Conservation (phyloP, 2,113 vertebrate genomes). For the Lepisosteus oculatus region DNA sequence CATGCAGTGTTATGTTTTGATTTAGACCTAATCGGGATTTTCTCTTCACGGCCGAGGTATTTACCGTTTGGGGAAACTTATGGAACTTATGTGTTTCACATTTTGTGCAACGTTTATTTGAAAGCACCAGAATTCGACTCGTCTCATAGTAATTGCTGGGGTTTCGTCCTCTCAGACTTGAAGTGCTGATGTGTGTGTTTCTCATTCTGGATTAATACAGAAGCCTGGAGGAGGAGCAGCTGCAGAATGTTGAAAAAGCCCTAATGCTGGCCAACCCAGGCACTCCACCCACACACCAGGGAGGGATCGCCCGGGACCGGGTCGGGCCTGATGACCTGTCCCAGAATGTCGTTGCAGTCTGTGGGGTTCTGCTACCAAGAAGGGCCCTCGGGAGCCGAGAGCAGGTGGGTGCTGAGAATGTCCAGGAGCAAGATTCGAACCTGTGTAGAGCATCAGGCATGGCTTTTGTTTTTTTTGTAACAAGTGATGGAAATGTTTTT, state of each 20-base stretch:
- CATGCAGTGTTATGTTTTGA: too few species aligned
- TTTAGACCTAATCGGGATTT: not conserved
- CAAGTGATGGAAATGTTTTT: too few species aligned
- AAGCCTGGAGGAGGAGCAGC: slow-evolving; percentile 80
- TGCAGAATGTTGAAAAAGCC: slow-evolving; percentile 78
- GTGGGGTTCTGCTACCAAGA: slow-evolving; percentile 82
- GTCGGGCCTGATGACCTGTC: slow-evolving; percentile 82
- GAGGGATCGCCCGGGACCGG: slow-evolving; percentile 67
- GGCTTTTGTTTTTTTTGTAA: too few species aligned
- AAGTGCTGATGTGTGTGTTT: not conserved
- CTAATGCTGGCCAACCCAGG: slow-evolving; percentile 83
- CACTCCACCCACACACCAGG: slow-evolving; percentile 71
- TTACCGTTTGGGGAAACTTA: too few species aligned
- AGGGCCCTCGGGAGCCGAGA: slow-evolving; percentile 45
- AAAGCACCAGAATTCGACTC: too few species aligned
- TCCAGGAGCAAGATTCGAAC: too few species aligned
- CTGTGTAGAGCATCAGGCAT: too few species aligned
- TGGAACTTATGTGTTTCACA: too few species aligned
- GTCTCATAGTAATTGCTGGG: too few species aligned
- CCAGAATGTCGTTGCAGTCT: slow-evolving; percentile 76
- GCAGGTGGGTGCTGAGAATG: slow-evolving; percentile 55
- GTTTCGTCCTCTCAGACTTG: too few species aligned
- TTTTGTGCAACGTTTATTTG: too few species aligned
- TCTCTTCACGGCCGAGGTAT: not conserved
- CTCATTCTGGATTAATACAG: slow-evolving; percentile 47